These are phyloP conservation scores for Motacilla tschutschensis DNA, from an alignment of 2,113 vertebrate genomes.

Conservation along the genomic window DNA sequence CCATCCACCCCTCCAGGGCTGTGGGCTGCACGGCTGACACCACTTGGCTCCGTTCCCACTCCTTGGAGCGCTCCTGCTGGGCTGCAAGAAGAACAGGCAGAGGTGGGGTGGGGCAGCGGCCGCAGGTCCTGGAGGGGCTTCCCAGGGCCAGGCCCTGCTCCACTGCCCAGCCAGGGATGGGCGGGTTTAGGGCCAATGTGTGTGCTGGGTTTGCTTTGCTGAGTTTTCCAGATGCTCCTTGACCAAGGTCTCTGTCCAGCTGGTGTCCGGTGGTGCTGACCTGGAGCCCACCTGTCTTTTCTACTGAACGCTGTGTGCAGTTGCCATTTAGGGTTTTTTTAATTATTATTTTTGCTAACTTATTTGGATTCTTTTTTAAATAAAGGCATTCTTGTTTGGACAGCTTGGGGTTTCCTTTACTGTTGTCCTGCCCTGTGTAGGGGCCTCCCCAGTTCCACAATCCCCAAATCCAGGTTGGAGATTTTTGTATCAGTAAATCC, in stretches of 20 bases:
- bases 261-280: background rate
- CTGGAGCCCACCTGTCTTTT: slow-evolving; percentile 31
- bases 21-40: background rate
- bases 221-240: slow-evolving; percentile 74
- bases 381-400: slow-evolving; percentile 85
- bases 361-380: slow-evolving; percentile 90
- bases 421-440: accelerated
- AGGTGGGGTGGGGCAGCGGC: background rate
- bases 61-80: background rate
- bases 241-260: slow-evolving; percentile 89
- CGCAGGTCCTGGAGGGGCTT: background rate
- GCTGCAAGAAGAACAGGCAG: background rate
- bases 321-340: slow-evolving; percentile 79
- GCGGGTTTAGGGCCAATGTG: slow-evolving; percentile 64
- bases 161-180: accelerated
- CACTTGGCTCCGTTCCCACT: background rate
- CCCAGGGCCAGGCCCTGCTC: slow-evolving; percentile 39
- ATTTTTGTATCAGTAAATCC: background rate
- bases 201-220: slow-evolving; percentile 48
- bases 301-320: slow-evolving; percentile 80
- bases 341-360: slow-evolving; percentile 91
- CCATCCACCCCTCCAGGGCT: background rate
- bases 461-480: background rate
- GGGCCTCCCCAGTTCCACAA: background rate
- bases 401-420: background rate